Evolutionary conservation across 2,888 invertebrate species (phyloP).

Genomic region (Heliconius charithonia): DNA sequence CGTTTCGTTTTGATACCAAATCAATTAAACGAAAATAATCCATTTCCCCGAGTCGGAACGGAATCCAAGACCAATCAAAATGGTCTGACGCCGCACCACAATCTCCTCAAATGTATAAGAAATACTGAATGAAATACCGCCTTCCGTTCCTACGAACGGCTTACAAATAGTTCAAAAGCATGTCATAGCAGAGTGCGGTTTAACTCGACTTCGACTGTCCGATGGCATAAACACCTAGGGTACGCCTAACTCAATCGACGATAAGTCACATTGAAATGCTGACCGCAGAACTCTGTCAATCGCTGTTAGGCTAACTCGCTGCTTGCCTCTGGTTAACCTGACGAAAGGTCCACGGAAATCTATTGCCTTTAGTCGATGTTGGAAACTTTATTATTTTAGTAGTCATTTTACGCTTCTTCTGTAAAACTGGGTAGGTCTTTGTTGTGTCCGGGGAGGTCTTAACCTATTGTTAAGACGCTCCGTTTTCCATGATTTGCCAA

Average conservation of each 20-base stretch:
- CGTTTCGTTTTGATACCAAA: not conserved
- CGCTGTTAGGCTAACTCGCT: conserved; percentile 11
- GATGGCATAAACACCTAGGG: conserved; percentile 12
- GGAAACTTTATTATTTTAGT: conserved; percentile 20
- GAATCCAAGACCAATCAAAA: not conserved
- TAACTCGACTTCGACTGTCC: conserved; percentile 23
- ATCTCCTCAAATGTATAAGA: not conserved
- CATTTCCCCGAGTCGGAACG: not conserved
- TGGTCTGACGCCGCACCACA: not conserved
- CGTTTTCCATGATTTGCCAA: too few species aligned
- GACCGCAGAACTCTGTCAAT: conserved; percentile 15
- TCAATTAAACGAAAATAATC: not conserved
- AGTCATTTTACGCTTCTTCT: not conserved
- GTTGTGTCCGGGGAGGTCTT: too few species aligned
- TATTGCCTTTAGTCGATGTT: not conserved
- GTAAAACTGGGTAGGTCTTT: too few species aligned
- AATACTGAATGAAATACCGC: not conserved
- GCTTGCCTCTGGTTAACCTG: conserved; percentile 31
- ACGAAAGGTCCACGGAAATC: not conserved
- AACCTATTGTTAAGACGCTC: too few species aligned
- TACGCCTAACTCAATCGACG: conserved; percentile 11
- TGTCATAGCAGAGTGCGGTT: conserved; percentile 20
- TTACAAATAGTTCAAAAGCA: conserved; percentile 20
- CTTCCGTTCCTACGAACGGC: not conserved
- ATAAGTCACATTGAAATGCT: conserved; percentile 18